phyloP scores from a whole-genome alignment of 2,888 invertebrate species.

The Himalopsyche anomala region DNA sequence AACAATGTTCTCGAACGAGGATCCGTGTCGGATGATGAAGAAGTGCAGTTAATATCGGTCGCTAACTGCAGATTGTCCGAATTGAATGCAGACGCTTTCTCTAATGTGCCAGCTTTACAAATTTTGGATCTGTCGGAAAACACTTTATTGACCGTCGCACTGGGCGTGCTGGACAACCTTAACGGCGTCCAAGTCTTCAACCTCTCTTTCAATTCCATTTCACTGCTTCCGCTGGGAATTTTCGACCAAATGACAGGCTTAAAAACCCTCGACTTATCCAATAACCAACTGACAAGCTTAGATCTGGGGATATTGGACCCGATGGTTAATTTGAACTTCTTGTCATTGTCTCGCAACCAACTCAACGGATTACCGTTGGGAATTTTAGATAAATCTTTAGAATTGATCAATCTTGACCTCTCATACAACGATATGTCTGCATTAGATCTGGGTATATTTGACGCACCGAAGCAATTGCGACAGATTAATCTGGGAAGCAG shows the following conservation, averaged over 20 bases:
- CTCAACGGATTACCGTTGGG: slow-evolving; percentile 57
- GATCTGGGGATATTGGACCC: slow-evolving; percentile 58
- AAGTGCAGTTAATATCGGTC: slow-evolving; percentile 45
- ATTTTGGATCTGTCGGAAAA: slow-evolving; percentile 57
- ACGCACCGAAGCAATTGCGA: slow-evolving; percentile 46
- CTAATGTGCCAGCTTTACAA: slow-evolving; percentile 50
- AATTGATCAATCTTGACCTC: slow-evolving; percentile 49
- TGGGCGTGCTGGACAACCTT: slow-evolving; percentile 54
- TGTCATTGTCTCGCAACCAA: slow-evolving; percentile 54
- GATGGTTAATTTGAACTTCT: neutral
- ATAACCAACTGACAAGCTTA: slow-evolving; percentile 52
- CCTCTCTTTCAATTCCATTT: slow-evolving; percentile 50
- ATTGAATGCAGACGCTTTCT: slow-evolving; percentile 52
- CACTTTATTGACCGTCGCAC: slow-evolving; percentile 17
- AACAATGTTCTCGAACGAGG: slow-evolving; percentile 53
- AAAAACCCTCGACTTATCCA: slow-evolving; percentile 55
- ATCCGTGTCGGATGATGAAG: slow-evolving; percentile 54
- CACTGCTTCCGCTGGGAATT: slow-evolving; percentile 51
- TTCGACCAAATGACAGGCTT: slow-evolving; percentile 56
- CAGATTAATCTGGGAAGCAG: slow-evolving; percentile 50
- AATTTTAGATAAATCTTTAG: slow-evolving; percentile 54
- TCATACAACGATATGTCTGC: slow-evolving; percentile 58
- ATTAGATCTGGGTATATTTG: slow-evolving; percentile 59
- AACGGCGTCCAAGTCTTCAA: slow-evolving; percentile 56
- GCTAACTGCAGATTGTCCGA: slow-evolving; percentile 50